Evolutionary conservation across 2,113 vertebrate species (phyloP).

Genomic region (Cebus imitator): DNA sequence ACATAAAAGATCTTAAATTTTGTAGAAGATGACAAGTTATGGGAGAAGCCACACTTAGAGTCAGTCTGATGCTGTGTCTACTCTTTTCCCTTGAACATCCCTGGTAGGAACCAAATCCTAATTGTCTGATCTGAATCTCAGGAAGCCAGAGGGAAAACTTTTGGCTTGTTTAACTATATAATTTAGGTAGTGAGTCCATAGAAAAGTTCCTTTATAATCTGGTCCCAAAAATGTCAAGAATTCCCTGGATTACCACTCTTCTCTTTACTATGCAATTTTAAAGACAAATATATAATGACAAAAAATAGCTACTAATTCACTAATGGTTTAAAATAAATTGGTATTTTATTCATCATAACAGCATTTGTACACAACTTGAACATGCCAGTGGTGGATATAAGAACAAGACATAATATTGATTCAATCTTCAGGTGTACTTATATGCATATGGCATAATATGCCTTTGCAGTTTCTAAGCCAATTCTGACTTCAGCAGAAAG

Average conservation of each 20-base stretch:
- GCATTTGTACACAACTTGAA: background rate
- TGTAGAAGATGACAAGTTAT: background rate
- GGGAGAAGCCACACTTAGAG: background rate
- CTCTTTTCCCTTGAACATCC: background rate
- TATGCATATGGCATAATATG: background rate
- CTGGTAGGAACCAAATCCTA: background rate
- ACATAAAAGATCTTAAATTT: background rate
- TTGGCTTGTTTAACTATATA: background rate
- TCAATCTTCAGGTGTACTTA: background rate
- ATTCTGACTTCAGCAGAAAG: background rate
- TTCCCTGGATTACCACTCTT: background rate
- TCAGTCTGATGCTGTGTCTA: background rate
- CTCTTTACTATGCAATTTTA: slow-evolving; percentile 1
- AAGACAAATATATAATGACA: slow-evolving; percentile 13
- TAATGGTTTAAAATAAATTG: background rate
- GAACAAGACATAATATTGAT: background rate
- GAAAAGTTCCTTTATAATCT: background rate
- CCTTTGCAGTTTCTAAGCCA: slow-evolving; percentile 4
- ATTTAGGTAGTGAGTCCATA: background rate
- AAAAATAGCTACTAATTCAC: slow-evolving; percentile 34
- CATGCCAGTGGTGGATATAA: background rate
- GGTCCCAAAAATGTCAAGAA: background rate
- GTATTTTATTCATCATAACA: background rate
- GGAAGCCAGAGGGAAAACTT: background rate
- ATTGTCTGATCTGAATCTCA: background rate